Percentiles rank a stretch among this genome's conserved stretches.
Evolutionary conservation across 2,113 vertebrate species (phyloP).

Genomic region (Phaethon lepturus): DNA sequence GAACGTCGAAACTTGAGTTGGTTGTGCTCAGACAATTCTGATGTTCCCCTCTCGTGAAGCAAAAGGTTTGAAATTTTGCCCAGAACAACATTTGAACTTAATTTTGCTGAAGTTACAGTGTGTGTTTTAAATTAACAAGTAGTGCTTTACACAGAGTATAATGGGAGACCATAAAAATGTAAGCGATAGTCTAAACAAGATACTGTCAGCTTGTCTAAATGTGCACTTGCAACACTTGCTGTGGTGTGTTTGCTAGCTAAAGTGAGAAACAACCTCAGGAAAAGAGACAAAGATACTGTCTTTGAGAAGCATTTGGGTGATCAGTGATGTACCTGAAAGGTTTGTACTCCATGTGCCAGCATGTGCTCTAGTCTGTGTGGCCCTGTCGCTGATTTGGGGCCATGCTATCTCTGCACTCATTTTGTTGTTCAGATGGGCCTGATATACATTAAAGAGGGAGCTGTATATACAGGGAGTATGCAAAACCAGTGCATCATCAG

Average conservation of each 20-base stretch:
- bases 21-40: background rate
- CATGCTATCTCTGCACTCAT: rapidly evolving
- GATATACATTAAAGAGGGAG: background rate
- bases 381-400: background rate
- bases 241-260: background rate
- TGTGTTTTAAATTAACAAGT: background rate
- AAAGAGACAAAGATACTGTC: background rate
- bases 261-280: background rate
- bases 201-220: background rate
- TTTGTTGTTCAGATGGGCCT: background rate
- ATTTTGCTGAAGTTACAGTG: background rate
- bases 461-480: background rate
- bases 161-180: background rate
- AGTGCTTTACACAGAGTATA: background rate
- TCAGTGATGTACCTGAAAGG: background rate
- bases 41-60: background rate
- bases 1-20: background rate
- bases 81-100: background rate
- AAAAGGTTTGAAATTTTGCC: background rate
- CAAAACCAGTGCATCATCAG: background rate
- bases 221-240: background rate
- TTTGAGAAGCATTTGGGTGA: background rate
- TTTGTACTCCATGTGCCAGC: background rate
- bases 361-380: rapidly evolving
- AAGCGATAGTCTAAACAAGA: background rate